Base-by-base conservation (phyloP, 92 coral and sea anemone species). In the Scolanthus callimorphus region DNA sequence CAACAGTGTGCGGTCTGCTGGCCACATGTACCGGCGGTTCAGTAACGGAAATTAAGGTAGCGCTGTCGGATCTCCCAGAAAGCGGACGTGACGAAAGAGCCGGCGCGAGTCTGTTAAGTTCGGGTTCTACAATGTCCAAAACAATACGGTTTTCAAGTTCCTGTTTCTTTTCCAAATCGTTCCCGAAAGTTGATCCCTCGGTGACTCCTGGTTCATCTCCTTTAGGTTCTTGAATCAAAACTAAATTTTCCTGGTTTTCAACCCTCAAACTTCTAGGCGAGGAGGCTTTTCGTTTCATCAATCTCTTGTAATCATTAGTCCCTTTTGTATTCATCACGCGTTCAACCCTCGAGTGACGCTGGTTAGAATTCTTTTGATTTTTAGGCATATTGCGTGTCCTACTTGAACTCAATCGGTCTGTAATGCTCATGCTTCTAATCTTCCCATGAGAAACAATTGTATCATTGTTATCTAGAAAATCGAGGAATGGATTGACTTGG, bases 401-500 rank as follows among this genome's bases (percentile, higher is more conserved):
- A 23, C 28, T n/a, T 1, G 3, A 20, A 4, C 3, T 24, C 4
- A 39, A 27, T 37, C 28, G 31, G 19, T 51, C 31, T 37, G 23
- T 49, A 12, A 31, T 17, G 21, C 67, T 27, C 29, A 25, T 38
- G 47, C 55, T 74, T 27, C 83, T 68, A 39, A 81, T 62, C 31
- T 31, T 29, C 47, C 79, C 83, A 13, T 58, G 43, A 31, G 9
- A 28, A 47, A 41, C 57, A 9, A 25, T 45, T 15, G 54, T 59
- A 13, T 73, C 78, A 24, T 73, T 70, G 24, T 27, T 20, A 37
- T 28, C 53, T 15, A 74, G 29, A 21, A 86, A 82, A 31, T 84
- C 96, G 50, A 89, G 68, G 47, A 89, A 94, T 17, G 99, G 99
- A 51, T 94, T 94, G 20, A 89, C 99, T 67, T 81, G 80, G 17